These are phyloP conservation scores for Bovichtus diacanthus DNA, from an alignment of 2,797 vertebrate species.

Conservation along the genomic window DNA sequence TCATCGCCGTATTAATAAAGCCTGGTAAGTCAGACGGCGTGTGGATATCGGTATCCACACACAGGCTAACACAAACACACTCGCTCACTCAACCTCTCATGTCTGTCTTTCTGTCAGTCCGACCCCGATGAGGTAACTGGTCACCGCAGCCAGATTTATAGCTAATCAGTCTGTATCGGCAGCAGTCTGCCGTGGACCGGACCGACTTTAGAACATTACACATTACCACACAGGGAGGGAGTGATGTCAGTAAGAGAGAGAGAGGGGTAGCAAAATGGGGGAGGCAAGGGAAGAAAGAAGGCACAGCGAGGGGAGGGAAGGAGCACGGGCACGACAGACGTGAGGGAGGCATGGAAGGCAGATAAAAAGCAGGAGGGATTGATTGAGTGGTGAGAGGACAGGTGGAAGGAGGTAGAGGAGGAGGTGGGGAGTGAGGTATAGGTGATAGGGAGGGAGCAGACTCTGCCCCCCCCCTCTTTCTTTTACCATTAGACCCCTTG, in stretches of 20 bases:
- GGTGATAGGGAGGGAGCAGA: conserved; percentile 28
- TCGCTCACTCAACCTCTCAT: conserved; percentile 60
- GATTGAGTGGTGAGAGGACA: not conserved
- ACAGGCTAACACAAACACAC: conserved; percentile 49
- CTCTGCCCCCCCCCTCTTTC: conserved; percentile 42
- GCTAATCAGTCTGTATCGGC: conserved; percentile 91
- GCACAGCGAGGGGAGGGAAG: conserved; percentile 43
- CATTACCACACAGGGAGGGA: conserved; percentile 71
- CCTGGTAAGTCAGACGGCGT: conserved; percentile 83
- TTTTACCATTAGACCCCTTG: conserved; percentile 65
- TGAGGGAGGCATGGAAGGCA: conserved; percentile 6
- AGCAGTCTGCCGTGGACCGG: conserved; percentile 71
- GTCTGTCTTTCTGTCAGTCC: conserved; percentile 86
- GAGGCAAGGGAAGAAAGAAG: conserved; percentile 29
- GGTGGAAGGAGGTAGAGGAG: conserved; percentile 11
- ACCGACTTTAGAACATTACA: conserved; percentile 87
- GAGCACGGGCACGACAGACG: not conserved
- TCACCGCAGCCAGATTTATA: conserved; percentile 89
- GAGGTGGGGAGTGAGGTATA: conserved; percentile 10
- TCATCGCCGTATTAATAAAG: conserved; percentile 89
- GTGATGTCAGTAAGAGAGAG: conserved; percentile 73
- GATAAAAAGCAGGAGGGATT: conserved; percentile 5
- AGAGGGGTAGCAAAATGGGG: conserved; percentile 25
- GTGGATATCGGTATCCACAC: conserved; percentile 61
- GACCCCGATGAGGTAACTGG: conserved; percentile 88